Evolutionary conservation across 2,888 invertebrate species (phyloP).

Genomic region (Nomada lathburiana): DNA sequence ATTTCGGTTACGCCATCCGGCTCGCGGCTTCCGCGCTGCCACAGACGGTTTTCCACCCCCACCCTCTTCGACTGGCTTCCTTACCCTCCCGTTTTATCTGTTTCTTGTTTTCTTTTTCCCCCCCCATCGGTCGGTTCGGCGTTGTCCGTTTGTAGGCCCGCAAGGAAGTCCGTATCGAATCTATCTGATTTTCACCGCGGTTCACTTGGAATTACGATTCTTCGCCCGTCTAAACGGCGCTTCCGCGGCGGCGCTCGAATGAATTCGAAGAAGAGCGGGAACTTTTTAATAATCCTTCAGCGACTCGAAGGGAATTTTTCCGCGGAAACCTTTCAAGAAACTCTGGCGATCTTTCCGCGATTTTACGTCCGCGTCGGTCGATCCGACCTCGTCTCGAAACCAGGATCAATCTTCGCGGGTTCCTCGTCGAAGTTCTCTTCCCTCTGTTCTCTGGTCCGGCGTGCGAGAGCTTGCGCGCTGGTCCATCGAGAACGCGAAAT

Average conservation of each 20-base stretch:
- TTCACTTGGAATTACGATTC: no score
- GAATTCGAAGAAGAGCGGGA: no score
- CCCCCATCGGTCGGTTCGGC: background rate
- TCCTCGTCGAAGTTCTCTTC: slow-evolving; percentile 53
- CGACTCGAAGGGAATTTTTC: slow-evolving; percentile 1
- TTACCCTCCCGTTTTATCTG: slow-evolving; percentile 67
- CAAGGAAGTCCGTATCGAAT: slow-evolving; percentile 6
- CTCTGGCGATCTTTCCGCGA: background rate
- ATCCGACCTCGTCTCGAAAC: slow-evolving; percentile 68
- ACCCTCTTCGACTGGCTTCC: slow-evolving; percentile 37
- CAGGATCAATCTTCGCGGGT: no score
- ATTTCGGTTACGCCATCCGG: slow-evolving; percentile 81
- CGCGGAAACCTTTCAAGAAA: slow-evolving; percentile 8
- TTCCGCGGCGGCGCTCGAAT: no score
- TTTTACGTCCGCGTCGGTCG: slow-evolving; percentile 12
- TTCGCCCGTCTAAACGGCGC: no score
- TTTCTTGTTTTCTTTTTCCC: background rate
- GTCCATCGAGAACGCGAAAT: slow-evolving; percentile 38
- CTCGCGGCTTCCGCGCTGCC: slow-evolving; percentile 71
- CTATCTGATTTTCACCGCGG: background rate
- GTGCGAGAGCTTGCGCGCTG: slow-evolving; percentile 45
- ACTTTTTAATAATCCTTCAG: background rate
- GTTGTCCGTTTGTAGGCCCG: slow-evolving; percentile 30
- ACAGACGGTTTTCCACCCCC: slow-evolving; percentile 62
- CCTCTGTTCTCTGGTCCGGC: slow-evolving; percentile 35